Percentiles rank a stretch among this genome's conserved stretches.
phyloP scores from a whole-genome alignment of 2,888 invertebrate species.

The Colostygia pectinataria region DNA sequence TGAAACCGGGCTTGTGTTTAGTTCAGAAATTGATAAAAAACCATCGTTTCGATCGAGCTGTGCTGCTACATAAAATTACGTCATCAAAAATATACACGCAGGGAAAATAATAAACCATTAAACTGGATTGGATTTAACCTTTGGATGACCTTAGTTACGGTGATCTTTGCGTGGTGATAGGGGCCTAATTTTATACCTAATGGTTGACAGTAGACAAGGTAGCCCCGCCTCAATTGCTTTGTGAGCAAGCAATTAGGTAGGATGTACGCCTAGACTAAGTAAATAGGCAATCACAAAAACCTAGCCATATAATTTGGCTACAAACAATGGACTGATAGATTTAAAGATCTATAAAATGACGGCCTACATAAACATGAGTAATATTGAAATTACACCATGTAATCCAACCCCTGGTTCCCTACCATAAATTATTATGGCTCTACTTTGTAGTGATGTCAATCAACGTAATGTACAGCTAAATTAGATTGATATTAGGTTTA shows the following conservation, averaged over 20 bases:
- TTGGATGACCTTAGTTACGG: conserved; percentile 23
- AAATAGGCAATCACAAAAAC: not conserved
- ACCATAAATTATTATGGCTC: too few species aligned
- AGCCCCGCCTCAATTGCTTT: not conserved
- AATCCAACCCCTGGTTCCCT: too few species aligned
- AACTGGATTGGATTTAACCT: conserved; percentile 29
- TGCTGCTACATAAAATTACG: too few species aligned
- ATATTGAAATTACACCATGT: too few species aligned
- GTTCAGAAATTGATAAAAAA: too few species aligned
- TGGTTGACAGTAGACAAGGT: not conserved
- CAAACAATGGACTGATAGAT: not conserved
- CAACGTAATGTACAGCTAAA: too few species aligned
- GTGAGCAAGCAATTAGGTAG: not conserved
- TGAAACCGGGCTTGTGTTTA: too few species aligned
- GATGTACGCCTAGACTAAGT: not conserved
- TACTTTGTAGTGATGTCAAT: too few species aligned
- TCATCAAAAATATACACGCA: not conserved
- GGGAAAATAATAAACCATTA: conserved; percentile 13
- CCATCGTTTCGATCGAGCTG: too few species aligned
- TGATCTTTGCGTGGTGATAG: conserved; percentile 20
- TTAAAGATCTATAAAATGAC: too few species aligned
- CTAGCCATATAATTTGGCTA: not conserved
- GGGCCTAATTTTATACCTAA: conserved; percentile 14
- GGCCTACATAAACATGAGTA: too few species aligned
- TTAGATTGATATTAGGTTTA: too few species aligned